These are phyloP conservation scores for Drosophila ohnishii DNA, from an alignment of 1,140 invertebrate genomes.

Conservation along the genomic window DNA sequence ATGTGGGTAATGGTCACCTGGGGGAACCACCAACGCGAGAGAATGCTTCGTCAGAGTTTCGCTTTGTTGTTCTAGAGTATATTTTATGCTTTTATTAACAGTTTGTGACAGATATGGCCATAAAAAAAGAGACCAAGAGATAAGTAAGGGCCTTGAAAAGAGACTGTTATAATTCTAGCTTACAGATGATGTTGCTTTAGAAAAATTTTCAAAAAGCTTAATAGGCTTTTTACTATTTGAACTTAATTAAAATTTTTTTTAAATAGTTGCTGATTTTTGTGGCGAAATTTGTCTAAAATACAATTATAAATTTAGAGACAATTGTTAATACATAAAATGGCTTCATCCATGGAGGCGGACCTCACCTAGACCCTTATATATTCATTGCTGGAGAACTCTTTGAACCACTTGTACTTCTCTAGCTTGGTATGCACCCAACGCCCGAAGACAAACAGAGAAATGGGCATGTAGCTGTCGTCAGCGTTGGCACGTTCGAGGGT, in stretches of 20 bases:
- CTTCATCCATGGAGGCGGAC: background rate
- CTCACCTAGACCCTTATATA: background rate
- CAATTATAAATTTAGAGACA: background rate
- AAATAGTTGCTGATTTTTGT: too few relatives aligned
- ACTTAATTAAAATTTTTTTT: too few relatives aligned
- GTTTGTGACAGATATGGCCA: background rate
- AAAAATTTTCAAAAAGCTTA: too few relatives aligned
- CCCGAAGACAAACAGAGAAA: conserved; percentile 29
- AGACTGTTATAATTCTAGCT: background rate
- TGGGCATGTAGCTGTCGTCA: conserved; percentile 19
- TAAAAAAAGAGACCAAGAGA: background rate
- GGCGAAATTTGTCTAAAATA: too few relatives aligned
- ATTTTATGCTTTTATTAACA: background rate
- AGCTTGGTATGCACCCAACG: conserved; percentile 15
- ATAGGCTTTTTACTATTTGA: too few relatives aligned
- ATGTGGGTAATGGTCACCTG: conserved; percentile 5
- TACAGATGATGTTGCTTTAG: too few relatives aligned
- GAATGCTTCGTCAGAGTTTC: background rate
- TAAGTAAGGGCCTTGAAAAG: background rate
- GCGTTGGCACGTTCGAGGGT: background rate
- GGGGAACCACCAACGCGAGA: background rate
- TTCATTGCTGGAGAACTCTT: conserved; percentile 3
- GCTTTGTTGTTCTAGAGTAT: background rate
- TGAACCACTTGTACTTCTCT: conserved; percentile 25
- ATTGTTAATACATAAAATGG: background rate